Conservation (phyloP, 2,888 invertebrate species). For the Ornithoptera alexandrae region DNA sequence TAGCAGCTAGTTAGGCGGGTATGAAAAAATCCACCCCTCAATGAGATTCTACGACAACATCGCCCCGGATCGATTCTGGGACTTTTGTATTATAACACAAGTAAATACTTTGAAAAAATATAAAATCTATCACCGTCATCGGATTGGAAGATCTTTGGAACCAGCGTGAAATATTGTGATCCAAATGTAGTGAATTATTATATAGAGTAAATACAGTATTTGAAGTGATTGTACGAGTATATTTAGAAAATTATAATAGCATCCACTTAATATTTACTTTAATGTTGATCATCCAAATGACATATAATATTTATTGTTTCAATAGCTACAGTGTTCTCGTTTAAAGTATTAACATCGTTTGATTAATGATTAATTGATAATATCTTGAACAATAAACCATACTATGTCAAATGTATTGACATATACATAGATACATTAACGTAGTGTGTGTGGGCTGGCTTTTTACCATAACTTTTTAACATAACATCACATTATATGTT, state of each 20-base stretch:
- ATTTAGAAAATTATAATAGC: background rate
- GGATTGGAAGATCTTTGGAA: background rate
- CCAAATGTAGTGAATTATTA: background rate
- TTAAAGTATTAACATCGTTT: background rate
- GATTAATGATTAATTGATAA: background rate
- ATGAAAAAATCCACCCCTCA: too few relatives aligned
- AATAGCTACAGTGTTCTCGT: background rate
- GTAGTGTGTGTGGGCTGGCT: constrained; percentile 3
- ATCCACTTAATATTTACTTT: background rate
- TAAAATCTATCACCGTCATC: too few relatives aligned
- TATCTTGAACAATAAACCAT: background rate
- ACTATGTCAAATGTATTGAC: background rate
- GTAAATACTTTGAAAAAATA: too few relatives aligned
- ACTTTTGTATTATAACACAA: too few relatives aligned
- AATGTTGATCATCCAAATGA: too few relatives aligned
- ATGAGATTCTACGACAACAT: too few relatives aligned
- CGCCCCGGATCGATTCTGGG: too few relatives aligned
- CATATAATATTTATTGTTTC: background rate
- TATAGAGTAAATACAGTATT: background rate
- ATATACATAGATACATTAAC: background rate
- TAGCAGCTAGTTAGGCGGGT: too few relatives aligned
- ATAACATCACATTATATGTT: constrained; percentile 24
- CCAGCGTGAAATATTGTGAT: background rate
- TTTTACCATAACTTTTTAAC: constrained; percentile 15
- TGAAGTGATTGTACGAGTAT: background rate